Conservation (phyloP, 2,797 vertebrate species). For the Etheostoma nigrum region DNA sequence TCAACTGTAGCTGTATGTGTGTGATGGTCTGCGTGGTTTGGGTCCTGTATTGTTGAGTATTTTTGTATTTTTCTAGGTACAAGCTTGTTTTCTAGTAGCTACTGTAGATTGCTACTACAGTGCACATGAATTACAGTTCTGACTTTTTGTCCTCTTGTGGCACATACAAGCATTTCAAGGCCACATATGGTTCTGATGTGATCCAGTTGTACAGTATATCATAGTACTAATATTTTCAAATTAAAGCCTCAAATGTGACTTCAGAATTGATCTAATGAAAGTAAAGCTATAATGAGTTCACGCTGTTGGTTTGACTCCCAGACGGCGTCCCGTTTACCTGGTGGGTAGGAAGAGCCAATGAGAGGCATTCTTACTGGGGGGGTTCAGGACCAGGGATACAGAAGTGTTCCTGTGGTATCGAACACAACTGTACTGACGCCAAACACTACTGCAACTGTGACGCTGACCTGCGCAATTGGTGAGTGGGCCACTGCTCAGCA, state of each 20-base stretch:
- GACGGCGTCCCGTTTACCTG: constrained; percentile 92
- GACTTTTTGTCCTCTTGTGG: background rate
- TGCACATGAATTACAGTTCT: background rate
- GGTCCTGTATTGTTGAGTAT: too few species aligned
- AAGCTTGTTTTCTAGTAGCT: too few species aligned
- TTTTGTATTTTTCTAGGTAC: too few species aligned
- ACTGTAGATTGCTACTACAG: too few species aligned
- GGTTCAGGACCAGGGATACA: constrained; percentile 96
- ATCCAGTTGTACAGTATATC: background rate
- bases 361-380: constrained; percentile 96
- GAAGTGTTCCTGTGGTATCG: constrained; percentile 96
- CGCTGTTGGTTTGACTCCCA: constrained; percentile 61
- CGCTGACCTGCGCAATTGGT: constrained; percentile 93
- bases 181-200: background rate
- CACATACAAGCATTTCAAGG: background rate
- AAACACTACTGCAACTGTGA: constrained; percentile 95
- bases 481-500: constrained; percentile 28
- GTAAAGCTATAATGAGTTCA: background rate
- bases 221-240: background rate
- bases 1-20: too few species aligned
- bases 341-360: constrained; percentile 95
- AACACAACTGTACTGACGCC: constrained; percentile 93
- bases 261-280: background rate
- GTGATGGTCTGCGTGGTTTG: too few species aligned
- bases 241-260: background rate